Conservation (phyloP, 2,888 invertebrate genomes). For the Nesidiocoris tenuis region DNA sequence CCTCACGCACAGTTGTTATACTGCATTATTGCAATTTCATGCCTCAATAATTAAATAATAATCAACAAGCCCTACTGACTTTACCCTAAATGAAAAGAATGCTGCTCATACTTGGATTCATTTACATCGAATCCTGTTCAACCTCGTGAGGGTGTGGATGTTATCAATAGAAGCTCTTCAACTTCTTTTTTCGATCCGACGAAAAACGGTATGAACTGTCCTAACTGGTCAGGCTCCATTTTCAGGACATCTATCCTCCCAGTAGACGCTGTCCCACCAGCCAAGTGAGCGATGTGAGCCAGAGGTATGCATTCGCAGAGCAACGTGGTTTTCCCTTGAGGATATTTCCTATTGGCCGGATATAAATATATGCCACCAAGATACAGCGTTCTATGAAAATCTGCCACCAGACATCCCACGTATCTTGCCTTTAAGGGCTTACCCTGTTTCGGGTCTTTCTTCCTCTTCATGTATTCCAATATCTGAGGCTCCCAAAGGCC, state of each 20-base stretch:
- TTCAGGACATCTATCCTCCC: constrained; percentile 30
- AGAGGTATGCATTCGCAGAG: constrained; percentile 38
- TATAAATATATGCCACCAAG: constrained; percentile 34
- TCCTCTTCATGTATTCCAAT: constrained; percentile 39
- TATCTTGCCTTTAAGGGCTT: constrained; percentile 33
- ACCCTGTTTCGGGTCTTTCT: constrained; percentile 38
- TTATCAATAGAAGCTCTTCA: constrained; percentile 33
- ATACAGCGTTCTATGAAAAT: constrained; percentile 29
- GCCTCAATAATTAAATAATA: too few species aligned
- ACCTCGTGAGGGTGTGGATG: constrained; percentile 22
- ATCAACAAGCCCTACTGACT: too few species aligned
- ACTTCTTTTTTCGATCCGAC: constrained; percentile 39
- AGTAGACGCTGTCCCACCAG: constrained; percentile 31
- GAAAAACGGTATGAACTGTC: constrained; percentile 36
- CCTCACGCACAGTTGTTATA: too few species aligned
- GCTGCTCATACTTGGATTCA: too few species aligned
- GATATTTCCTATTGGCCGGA: constrained; percentile 30
- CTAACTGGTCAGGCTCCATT: constrained; percentile 30
- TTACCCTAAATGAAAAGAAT: too few species aligned
- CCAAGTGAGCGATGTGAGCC: constrained; percentile 31
- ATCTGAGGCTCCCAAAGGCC: constrained; percentile 39
- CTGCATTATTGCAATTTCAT: too few species aligned
- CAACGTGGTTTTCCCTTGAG: constrained; percentile 35
- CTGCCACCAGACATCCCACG: constrained; percentile 35
- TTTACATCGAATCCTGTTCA: too few species aligned